Evolutionary conservation across 2,888 invertebrate genomes (phyloP).

Genomic region (Bimastos eiseni): DNA sequence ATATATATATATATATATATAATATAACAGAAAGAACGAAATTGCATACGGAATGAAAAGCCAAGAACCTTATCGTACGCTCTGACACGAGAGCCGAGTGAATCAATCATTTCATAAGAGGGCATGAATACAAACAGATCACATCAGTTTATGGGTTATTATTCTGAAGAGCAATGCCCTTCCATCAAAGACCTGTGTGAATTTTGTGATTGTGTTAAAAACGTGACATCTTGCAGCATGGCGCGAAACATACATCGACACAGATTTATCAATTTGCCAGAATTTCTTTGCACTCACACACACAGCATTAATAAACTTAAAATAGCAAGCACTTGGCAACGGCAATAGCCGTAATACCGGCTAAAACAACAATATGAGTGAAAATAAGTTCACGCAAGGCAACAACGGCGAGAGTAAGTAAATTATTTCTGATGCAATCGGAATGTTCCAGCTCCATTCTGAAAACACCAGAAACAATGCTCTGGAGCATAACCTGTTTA

Average conservation of each 20-base stretch:
- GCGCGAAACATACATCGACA: neutral
- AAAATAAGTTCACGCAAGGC: neutral
- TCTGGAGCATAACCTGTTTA: neutral
- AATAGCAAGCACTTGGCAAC: neutral
- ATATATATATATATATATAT: too few species aligned
- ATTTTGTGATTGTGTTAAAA: neutral
- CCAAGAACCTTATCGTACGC: neutral
- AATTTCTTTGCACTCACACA: neutral
- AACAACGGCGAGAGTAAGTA: neutral
- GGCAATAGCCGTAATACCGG: neutral
- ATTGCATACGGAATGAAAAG: neutral
- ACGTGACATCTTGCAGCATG: neutral
- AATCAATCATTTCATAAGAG: neutral
- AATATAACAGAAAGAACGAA: neutral
- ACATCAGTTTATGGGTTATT: neutral
- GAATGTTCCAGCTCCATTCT: neutral
- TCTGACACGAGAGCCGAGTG: neutral
- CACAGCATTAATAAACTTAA: neutral
- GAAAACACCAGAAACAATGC: neutral
- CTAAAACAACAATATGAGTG: neutral
- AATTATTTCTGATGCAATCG: neutral
- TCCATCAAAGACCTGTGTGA: neutral
- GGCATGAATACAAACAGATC: neutral
- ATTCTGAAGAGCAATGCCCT: neutral
- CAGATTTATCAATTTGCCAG: neutral